Percentiles rank a stretch among this genome's conserved stretches.
Conservation (phyloP, 2,888 invertebrate genomes). For the Pammene aurita region DNA sequence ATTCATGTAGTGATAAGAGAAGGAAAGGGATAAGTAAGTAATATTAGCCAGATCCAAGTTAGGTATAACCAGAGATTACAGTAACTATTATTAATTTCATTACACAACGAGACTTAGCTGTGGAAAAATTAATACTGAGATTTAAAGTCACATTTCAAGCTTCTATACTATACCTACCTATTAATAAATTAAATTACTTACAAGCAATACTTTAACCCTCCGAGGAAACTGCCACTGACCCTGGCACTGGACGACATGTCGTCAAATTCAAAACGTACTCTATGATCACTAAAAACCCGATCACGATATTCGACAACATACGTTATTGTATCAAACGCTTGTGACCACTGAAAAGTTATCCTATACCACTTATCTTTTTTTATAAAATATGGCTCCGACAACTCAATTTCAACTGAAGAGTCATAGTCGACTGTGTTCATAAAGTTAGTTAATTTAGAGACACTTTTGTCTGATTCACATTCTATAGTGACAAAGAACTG, state of each 20-base stretch:
- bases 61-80: neutral
- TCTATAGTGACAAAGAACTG: slow-evolving; percentile 67
- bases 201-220: slow-evolving; percentile 74
- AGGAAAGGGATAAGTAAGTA: no score
- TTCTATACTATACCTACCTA: neutral
- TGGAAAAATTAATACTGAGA: slow-evolving; percentile 28
- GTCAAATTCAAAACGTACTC: slow-evolving; percentile 73
- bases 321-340: slow-evolving; percentile 57
- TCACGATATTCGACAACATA: slow-evolving; percentile 75
- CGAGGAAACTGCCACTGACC: slow-evolving; percentile 71
- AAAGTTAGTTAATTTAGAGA: slow-evolving; percentile 66
- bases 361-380: slow-evolving; percentile 75
- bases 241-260: slow-evolving; percentile 61
- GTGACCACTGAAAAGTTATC: slow-evolving; percentile 73
- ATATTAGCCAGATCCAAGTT: neutral
- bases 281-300: slow-evolving; percentile 60
- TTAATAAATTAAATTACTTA: slow-evolving; percentile 47
- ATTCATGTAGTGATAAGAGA: no score
- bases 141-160: slow-evolving; percentile 4
- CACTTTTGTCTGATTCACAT: slow-evolving; percentile 66
- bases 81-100: neutral
- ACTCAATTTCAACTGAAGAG: slow-evolving; percentile 69
- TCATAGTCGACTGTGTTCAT: slow-evolving; percentile 73
- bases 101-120: neutral
- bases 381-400: slow-evolving; percentile 71